These are phyloP conservation scores for Linnaemya tessellans DNA, from an alignment of 2,888 invertebrate species.

Conservation along the genomic window DNA sequence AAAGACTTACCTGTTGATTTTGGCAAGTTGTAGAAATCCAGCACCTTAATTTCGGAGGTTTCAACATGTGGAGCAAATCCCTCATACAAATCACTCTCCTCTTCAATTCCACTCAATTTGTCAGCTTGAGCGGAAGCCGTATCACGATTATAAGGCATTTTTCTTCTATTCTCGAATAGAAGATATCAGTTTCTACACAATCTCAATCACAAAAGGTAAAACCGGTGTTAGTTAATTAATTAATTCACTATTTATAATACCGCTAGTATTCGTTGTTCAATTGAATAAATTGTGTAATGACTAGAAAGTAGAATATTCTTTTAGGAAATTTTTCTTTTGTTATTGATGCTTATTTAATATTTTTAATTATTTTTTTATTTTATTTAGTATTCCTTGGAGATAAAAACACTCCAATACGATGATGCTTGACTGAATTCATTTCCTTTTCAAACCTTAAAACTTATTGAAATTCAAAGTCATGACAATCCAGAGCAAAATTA, in stretches of 20 bases:
- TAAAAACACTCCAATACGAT: conserved; percentile 83
- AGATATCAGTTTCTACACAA: conserved; percentile 6
- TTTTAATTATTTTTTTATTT: conserved; percentile 46
- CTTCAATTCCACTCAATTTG: conserved; percentile 90
- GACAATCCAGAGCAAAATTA: conserved; percentile 75
- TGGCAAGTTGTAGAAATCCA: conserved; percentile 81
- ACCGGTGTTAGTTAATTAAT: conserved; percentile 17
- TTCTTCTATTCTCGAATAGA: conserved; percentile 25
- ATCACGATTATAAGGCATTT: conserved; percentile 82
- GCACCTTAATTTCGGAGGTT: conserved; percentile 88
- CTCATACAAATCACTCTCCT: conserved; percentile 90
- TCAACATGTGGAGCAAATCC: conserved; percentile 93
- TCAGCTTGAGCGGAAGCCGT: conserved; percentile 84
- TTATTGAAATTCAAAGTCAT: conserved; percentile 74
- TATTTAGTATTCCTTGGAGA: conserved; percentile 80
- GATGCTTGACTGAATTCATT: conserved; percentile 83
- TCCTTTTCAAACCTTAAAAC: conserved; percentile 62
- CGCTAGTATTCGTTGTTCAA: conserved; percentile 49
- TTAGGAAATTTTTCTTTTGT: conserved; percentile 1
- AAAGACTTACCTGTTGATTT: conserved; percentile 80
- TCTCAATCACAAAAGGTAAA: conserved; percentile 11
- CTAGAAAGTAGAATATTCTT: conserved; percentile 75
- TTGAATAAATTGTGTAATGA: conserved; percentile 73
- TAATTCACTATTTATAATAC: conserved; percentile 39
- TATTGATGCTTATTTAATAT: conserved; percentile 19